These are phyloP conservation scores for Chiroxiphia lanceolata DNA, from an alignment of 2,797 vertebrate genomes.

Conservation along the genomic window DNA sequence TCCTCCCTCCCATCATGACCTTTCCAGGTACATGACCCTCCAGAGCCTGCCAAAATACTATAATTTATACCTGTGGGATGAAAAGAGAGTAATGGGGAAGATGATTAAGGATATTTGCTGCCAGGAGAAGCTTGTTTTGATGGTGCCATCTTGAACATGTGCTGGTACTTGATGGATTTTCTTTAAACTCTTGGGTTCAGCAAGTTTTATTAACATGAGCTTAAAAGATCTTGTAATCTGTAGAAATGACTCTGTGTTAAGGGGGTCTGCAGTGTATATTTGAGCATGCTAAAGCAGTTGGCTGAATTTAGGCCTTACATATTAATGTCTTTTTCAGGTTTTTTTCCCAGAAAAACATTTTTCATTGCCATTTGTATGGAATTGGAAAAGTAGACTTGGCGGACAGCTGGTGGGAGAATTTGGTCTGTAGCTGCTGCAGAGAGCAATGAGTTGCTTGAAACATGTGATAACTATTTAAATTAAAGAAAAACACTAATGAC, in stretches of 20 bases:
- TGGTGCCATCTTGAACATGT: not conserved
- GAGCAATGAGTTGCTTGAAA: conserved; percentile 37
- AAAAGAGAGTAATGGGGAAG: not conserved
- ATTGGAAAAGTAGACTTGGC: not conserved
- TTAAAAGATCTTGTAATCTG: not conserved
- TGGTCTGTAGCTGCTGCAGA: conserved; percentile 3
- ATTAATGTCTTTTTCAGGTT: not conserved
- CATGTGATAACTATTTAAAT: conserved; percentile 46
- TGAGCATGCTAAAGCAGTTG: not conserved
- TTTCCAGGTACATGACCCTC: not conserved
- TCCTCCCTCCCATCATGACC: not conserved
- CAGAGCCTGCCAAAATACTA: not conserved
- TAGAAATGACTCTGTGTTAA: not conserved
- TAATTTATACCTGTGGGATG: not conserved
- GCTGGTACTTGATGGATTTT: not conserved
- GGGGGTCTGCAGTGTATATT: not conserved
- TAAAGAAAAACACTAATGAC: conserved; percentile 46
- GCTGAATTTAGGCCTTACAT: not conserved
- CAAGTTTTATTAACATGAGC: not conserved
- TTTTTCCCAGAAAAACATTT: conserved; percentile 30
- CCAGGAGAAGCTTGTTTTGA: not conserved
- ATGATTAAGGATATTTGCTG: not conserved
- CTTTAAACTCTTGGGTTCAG: not conserved
- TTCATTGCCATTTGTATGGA: not conserved
- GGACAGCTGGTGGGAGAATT: conserved; percentile 42